Conservation (phyloP, 2,888 invertebrate species). For the Xestia xanthographa region DNA sequence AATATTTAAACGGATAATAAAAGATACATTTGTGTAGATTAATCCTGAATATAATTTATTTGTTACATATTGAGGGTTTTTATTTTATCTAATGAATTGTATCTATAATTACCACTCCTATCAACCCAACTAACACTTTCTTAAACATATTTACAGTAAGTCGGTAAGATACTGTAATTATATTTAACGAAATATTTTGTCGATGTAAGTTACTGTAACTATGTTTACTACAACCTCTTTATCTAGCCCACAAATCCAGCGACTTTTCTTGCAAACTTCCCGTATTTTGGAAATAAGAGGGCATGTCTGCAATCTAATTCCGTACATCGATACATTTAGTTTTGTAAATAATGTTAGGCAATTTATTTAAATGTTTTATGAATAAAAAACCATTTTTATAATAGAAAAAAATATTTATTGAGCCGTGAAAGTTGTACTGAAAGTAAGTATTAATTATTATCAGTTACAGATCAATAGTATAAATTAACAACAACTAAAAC, state of each 20-base stretch:
- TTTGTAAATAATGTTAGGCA: background rate
- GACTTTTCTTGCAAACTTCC: slow-evolving; percentile 5
- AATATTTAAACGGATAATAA: slow-evolving; percentile 3
- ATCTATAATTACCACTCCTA: slow-evolving; percentile 2
- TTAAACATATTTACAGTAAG: slow-evolving; percentile 4
- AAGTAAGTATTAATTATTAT: slow-evolving; percentile 2
- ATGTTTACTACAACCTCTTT: background rate
- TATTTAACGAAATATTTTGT: no score
- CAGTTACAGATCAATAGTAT: slow-evolving; percentile 8
- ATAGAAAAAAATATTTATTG: slow-evolving; percentile 8
- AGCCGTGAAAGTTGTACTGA: slow-evolving; percentile 4
- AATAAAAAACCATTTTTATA: slow-evolving; percentile 5
- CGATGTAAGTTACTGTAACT: no score
- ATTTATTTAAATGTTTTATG: slow-evolving; percentile 6
- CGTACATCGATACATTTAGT: slow-evolving; percentile 2
- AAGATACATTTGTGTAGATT: slow-evolving; percentile 1
- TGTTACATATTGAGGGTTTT: slow-evolving; percentile 1
- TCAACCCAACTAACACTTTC: slow-evolving; percentile 2
- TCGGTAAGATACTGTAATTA: background rate
- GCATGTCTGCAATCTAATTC: slow-evolving; percentile 10
- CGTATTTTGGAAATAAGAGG: slow-evolving; percentile 5
- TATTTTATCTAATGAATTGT: background rate
- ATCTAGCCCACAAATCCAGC: slow-evolving; percentile 5
- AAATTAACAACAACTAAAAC: slow-evolving; percentile 10
- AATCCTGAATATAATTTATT: slow-evolving; percentile 4